phyloP scores from a whole-genome alignment of 2,113 vertebrate genomes.

The Mungos mungo region DNA sequence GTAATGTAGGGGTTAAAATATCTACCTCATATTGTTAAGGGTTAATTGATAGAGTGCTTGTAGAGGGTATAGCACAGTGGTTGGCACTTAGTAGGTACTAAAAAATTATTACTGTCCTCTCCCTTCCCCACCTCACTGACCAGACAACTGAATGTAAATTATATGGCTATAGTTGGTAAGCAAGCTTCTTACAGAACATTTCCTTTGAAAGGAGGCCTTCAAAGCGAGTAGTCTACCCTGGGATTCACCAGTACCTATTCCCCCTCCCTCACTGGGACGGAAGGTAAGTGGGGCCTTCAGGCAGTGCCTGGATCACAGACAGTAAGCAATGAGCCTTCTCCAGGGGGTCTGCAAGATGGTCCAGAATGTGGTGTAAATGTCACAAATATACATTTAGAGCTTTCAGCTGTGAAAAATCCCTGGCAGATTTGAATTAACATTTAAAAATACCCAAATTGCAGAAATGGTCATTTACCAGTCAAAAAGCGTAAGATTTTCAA shows the following conservation, averaged over 20 bases:
- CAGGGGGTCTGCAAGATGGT: neutral
- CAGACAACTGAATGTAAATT: neutral
- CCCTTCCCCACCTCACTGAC: neutral
- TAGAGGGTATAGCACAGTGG: neutral
- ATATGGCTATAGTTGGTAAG: neutral
- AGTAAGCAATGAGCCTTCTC: neutral
- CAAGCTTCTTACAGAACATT: neutral
- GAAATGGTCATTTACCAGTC: neutral
- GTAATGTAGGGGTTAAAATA: neutral
- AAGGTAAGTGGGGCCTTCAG: neutral
- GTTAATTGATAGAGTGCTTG: neutral
- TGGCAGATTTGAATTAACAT: neutral
- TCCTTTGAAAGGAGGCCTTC: slow-evolving; percentile 10
- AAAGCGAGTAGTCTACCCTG: neutral
- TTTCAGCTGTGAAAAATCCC: neutral
- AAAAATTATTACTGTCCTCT: neutral
- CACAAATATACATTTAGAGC: neutral
- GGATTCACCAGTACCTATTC: neutral
- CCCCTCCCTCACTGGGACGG: neutral
- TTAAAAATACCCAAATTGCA: neutral
- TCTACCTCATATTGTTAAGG: neutral
- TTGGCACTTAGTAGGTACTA: neutral
- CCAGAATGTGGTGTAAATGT: neutral
- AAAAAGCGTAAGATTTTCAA: neutral
- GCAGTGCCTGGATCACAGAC: neutral